Base-by-base conservation (phyloP, 2,888 invertebrate species). In the Pyrocoelia pectoralis region DNA sequence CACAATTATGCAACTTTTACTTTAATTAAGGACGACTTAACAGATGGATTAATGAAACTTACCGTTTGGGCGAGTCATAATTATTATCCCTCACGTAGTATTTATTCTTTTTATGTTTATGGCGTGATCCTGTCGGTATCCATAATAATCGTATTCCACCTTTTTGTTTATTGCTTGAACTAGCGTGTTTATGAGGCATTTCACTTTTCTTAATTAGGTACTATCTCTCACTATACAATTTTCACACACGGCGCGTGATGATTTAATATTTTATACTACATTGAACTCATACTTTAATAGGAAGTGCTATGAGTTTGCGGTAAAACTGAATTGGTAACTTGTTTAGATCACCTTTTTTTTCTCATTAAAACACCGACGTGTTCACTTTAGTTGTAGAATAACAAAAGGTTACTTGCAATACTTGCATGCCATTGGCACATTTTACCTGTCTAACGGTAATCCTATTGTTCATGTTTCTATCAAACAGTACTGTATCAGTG, bases 71-170 rank as follows among this genome's bases (percentile, higher is more conserved):
- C 6, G 63, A 59, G 38, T 58, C 50, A 33, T 10, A 52, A 33
- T 33, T 33, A 9, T 62, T 57, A 28, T 63, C 52, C 4, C 54
- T 51, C 28, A 55, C 40, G 53, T 66, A 66, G 41, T 67, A 67
- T 53, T 67, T 67, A 14, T 68, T 61, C 19, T 60, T 60, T 14
- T 70, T 61, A 14, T 68, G 60, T 29, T 62, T 63, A 29, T 69
- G 41, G 29, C 57, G 65, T 13, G 28, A 14, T 19, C 64, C 58
- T 9, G 57, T 58, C 15, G 70, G 70, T n/a, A 68, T 53, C 70
- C 70, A 70, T 18, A 68, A 53, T 2, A 69, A 29, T 40, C 54
- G 46, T 2, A 68, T 55, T 17, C 65, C 66, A 12, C 60, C 50
- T 43, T 68, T 68, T 19, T 66, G 61, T 43, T 61, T 63, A 13